Evolutionary conservation across 2,797 vertebrate genomes (phyloP).

Genomic region (Microctenopoma lineatum): DNA sequence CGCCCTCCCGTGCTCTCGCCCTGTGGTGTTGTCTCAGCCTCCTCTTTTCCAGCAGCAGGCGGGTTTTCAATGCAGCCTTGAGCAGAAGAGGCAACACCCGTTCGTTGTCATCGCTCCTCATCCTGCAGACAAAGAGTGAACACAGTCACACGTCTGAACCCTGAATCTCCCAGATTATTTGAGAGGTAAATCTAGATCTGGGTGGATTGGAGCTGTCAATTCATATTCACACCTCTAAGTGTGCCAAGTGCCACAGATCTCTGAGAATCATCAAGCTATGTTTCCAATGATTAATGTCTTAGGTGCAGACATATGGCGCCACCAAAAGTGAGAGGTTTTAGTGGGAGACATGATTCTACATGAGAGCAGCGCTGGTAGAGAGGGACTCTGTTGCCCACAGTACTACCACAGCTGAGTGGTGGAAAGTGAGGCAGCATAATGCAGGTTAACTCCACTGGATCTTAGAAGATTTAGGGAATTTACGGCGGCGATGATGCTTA

Average conservation of each 20-base stretch:
- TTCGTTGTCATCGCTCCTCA: slow-evolving; percentile 7
- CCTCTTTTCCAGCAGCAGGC: slow-evolving; percentile 71
- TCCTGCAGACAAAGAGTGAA: slow-evolving; percentile 52
- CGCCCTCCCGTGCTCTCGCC: slow-evolving; percentile 38
- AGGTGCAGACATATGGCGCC: slow-evolving; percentile 42
- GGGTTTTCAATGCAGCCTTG: slow-evolving; percentile 39
- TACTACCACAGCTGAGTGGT: slow-evolving; percentile 8
- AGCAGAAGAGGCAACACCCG: not conserved
- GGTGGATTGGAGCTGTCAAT: slow-evolving; percentile 19
- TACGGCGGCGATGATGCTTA: slow-evolving; percentile 2
- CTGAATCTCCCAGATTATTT: slow-evolving; percentile 11
- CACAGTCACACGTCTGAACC: slow-evolving; percentile 26
- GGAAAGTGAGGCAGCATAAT: slow-evolving; percentile 20
- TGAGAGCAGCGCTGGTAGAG: slow-evolving; percentile 18
- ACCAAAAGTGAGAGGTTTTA: slow-evolving; percentile 4
- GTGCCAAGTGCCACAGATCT: not conserved
- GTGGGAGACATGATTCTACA: slow-evolving; percentile 52
- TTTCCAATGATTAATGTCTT: slow-evolving; percentile 52
- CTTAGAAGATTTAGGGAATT: slow-evolving; percentile 9
- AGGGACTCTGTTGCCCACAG: slow-evolving; percentile 1
- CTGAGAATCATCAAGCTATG: not conserved
- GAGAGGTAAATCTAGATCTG: slow-evolving; percentile 3
- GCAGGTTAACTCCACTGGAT: slow-evolving; percentile 24
- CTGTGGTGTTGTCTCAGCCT: slow-evolving; percentile 53
- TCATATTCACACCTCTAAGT: not conserved